Base-by-base conservation (phyloP, 1,140 invertebrate species). In the Drosophila auraria region DNA sequence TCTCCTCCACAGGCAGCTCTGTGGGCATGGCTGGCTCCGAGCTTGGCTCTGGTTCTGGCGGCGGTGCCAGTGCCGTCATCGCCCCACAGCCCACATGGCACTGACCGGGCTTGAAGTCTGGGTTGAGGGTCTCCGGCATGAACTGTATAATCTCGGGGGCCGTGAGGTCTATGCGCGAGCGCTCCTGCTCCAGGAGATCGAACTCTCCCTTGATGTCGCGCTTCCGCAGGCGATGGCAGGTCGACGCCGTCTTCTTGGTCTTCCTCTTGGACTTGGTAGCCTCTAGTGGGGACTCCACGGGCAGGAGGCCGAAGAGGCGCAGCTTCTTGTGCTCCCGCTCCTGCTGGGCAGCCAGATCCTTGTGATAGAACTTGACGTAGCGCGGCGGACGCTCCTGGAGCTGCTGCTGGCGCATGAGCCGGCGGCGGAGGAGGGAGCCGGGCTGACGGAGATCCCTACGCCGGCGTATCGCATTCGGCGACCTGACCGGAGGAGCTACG, bases 141-240 rank as follows among this genome's bases (percentile, higher is more conserved):
- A 61, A 92, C 64, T 92, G 91, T 63, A 92, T 89, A 17, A 92
- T 92, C 68, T 92, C 91, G 6, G 91, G 91, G 0, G 83, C 80
- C 2, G 83, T 92, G 7, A 92, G 58, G 63, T 92, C 91, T 6
- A 79, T 72, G 8, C 90, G 72, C 8, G 77, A 70, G 8, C 86
- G 82, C 27, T 92, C 91, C 23, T 58, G 80, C 68, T 92, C 91
- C 53, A 92, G 44, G 11, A 92, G 60, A 81, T 92, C 91, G 49
- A 73, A 92, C 58, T 92, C 91, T 53, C 91, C 91, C 61, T 92
- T 92, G 14, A 92, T 92, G 36, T 92, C 91, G 3, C 91, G 87
- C 47, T 91, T 91, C n/a, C 40, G 59, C 25, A 91, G 15, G 15
- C 69, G 82, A 5, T 65, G 71, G 69, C 72, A 91, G 23, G 58